Evolutionary conservation across 1,140 invertebrate species (phyloP).

Genomic region (Tetramorium parvispinum): DNA sequence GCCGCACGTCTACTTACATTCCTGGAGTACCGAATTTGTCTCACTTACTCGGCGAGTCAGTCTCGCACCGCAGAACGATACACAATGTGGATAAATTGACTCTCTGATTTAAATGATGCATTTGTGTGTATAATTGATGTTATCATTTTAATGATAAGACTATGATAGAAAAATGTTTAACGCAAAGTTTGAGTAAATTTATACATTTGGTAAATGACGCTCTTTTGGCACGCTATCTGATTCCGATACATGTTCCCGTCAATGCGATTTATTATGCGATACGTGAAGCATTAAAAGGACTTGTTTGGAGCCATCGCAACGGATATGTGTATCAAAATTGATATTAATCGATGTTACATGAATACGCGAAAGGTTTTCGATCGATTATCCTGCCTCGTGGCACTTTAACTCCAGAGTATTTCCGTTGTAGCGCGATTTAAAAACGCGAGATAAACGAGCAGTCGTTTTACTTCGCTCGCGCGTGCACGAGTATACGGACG

Average conservation of each 20-base stretch:
- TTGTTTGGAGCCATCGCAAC: not conserved
- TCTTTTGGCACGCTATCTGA: not conserved
- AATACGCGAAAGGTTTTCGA: conserved; percentile 17
- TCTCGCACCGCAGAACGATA: not conserved
- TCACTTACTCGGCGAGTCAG: not conserved
- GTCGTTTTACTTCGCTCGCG: conserved; percentile 48
- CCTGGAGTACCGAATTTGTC: conserved; percentile 32
- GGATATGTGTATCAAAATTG: conserved; percentile 8
- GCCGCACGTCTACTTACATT: conserved; percentile 10
- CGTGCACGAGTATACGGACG: conserved; percentile 30
- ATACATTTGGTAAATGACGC: not conserved
- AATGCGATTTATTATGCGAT: conserved; percentile 3
- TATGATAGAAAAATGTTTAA: not conserved
- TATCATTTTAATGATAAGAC: not conserved
- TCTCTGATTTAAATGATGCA: not conserved
- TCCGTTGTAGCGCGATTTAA: conserved; percentile 39
- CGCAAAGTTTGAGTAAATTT: not conserved
- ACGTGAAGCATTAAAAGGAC: not conserved
- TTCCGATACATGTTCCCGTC: not conserved
- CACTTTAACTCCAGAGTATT: not conserved
- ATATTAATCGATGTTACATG: conserved; percentile 30
- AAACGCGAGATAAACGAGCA: conserved; percentile 57
- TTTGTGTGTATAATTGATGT: not conserved
- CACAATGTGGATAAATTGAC: not conserved
- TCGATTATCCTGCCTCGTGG: conserved; percentile 5